A percentile compares a stretch with the other conserved stretches of the same genome.
These are phyloP conservation scores for Malurus alboscapulatus DNA, from an alignment of 2,113 vertebrate genomes.

Conservation along the genomic window DNA sequence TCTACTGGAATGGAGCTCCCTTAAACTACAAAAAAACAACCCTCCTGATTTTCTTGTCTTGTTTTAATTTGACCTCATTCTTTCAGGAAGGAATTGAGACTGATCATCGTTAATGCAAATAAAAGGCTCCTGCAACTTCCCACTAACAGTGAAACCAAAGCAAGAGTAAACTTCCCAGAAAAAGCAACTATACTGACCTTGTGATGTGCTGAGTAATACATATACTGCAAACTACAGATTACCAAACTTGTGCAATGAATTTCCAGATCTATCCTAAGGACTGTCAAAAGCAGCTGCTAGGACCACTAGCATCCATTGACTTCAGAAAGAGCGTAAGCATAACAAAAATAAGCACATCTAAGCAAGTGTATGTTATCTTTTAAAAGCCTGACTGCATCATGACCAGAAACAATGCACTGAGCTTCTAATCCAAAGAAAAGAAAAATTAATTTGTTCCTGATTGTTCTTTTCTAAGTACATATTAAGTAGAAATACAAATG, in stretches of 20 bases:
- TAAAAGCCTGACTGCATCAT: background rate
- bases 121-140: constrained; percentile 69
- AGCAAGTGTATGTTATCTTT: background rate
- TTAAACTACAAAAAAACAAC: constrained; percentile 69
- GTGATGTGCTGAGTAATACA: constrained; percentile 50
- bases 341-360: background rate
- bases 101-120: background rate
- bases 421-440: background rate
- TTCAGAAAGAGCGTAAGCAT: background rate
- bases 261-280: background rate
- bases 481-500: background rate
- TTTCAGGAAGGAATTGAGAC: background rate
- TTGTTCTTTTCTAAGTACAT: background rate
- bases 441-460: background rate
- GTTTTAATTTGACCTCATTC: constrained; percentile 71
- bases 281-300: background rate
- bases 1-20: background rate
- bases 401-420: background rate
- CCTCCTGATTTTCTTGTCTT: constrained; percentile 74
- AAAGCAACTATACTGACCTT: constrained; percentile 77
- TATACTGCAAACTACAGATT: background rate
- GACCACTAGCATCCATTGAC: background rate
- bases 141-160: constrained; percentile 77
- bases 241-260: background rate
- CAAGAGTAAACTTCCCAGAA: constrained; percentile 78